Conservation (phyloP, 2,888 invertebrate species). For the Epiblema foenella region DNA sequence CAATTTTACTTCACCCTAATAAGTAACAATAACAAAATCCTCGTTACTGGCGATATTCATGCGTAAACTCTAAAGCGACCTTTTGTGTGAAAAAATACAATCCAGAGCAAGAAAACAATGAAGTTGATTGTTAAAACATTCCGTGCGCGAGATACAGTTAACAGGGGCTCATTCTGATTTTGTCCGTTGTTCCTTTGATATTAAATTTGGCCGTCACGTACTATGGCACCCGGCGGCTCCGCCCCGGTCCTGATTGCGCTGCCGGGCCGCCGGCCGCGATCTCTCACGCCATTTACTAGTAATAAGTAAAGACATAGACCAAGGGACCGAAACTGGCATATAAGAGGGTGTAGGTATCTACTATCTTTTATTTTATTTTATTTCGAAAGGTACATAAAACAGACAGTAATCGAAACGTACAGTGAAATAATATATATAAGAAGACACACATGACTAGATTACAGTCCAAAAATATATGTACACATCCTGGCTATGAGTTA, state of each 20-base stretch:
- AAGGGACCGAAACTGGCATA: not conserved
- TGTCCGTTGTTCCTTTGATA: slow-evolving; percentile 58
- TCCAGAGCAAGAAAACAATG: slow-evolving; percentile 42
- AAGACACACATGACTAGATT: too few species aligned
- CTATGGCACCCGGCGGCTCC: slow-evolving; percentile 46
- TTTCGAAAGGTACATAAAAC: too few species aligned
- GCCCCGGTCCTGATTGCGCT: slow-evolving; percentile 59
- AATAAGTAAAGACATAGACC: not conserved
- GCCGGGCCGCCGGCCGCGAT: slow-evolving; percentile 45
- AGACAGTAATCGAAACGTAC: too few species aligned
- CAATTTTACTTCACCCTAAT: slow-evolving; percentile 8
- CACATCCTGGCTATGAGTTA: too few species aligned
- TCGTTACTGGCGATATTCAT: slow-evolving; percentile 13
- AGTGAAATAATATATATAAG: too few species aligned
- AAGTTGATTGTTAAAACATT: slow-evolving; percentile 48
- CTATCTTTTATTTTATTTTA: too few species aligned
- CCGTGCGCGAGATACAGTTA: slow-evolving; percentile 45
- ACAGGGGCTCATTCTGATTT: slow-evolving; percentile 52
- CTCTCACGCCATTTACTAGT: slow-evolving; percentile 2
- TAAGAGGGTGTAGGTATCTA: too few species aligned
- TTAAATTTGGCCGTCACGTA: slow-evolving; percentile 66
- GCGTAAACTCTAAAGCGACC: slow-evolving; percentile 16
- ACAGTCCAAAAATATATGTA: too few species aligned
- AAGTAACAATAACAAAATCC: slow-evolving; percentile 30
- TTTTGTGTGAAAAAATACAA: slow-evolving; percentile 37